Evolutionary conservation across 1,140 invertebrate genomes (phyloP), one percentile per base, ranked within the genome.

Genomic region (Drosophila guanche): DNA sequence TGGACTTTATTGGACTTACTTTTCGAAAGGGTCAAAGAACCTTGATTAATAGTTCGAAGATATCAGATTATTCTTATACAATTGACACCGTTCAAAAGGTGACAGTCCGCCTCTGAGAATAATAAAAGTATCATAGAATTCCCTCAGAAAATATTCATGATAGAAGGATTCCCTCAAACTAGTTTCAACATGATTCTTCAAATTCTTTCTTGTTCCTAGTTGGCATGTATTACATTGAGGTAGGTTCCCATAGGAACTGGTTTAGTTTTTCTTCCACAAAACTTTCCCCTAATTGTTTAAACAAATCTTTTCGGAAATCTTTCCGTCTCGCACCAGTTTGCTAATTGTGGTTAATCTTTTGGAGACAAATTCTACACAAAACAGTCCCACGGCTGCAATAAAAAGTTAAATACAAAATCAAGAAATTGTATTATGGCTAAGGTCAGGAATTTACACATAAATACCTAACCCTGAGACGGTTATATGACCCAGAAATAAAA

Each of bases 341-440:
- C 56, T 81, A 81, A 81, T 81, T 48, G 47, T 65, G 68, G 50
- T 52, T 81, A 83, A 69, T 54, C 48, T 16, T 47, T 47, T 42
- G 20, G 22, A 20, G 37, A 8, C 14, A n/a, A 59, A 59, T 16
- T 1, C 33, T 4, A 12, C 16, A 20, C 6, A 0, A 42, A 70
- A 40, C n/a, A 27, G 16, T 54, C 23, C 40, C 7, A 20, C 23
- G 40, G 16, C 46, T 47, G 8, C 33, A 47, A 27, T 20, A 10
- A n/a, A 37, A 68, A 27, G 23, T 23, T 40, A 47, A 54, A 22
- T 40, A n/a, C 8, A 0, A 33, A 55, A 63, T 37, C 6, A 46
- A 55, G 25, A 25, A 20, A 42, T 23, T 10, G 40, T 12, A n/a
- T 50, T 1, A 62, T 68, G 43, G 0, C 47, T 60, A 71, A 71